Conservation (phyloP, 2,113 vertebrate genomes). For the Parus major region DNA sequence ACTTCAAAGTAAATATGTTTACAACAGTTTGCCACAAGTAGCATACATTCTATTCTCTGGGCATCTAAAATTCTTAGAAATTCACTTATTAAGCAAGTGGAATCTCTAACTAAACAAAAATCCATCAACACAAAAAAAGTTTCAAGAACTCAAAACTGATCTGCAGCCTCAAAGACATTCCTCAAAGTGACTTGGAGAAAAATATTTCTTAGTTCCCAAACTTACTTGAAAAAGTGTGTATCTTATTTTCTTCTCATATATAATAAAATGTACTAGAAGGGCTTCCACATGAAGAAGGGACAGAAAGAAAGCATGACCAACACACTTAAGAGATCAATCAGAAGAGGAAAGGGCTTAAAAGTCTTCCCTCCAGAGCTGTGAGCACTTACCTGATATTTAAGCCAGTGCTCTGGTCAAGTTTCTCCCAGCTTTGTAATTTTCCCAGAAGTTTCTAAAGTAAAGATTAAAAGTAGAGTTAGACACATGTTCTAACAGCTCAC, state of each 20-base stretch:
- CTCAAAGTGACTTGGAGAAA: not conserved
- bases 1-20: not conserved
- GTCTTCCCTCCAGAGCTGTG: not conserved
- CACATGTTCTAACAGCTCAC: not conserved
- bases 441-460: slow-evolving; percentile 78
- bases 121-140: not conserved
- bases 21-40: not conserved
- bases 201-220: not conserved
- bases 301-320: not conserved
- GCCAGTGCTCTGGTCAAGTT: slow-evolving; percentile 84
- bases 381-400: slow-evolving; percentile 86
- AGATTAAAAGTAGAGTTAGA: not conserved
- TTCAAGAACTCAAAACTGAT: not conserved
- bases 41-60: not conserved
- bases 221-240: not conserved
- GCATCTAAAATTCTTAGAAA: not conserved
- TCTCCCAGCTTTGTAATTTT: slow-evolving; percentile 90
- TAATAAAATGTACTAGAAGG: not conserved
- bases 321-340: not conserved
- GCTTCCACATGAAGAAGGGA: not conserved
- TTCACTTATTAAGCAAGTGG: not conserved
- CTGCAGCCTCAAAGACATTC: not conserved
- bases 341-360: not conserved
- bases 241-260: not conserved
- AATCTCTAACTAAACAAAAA: not conserved